phyloP scores from a whole-genome alignment of 2,797 vertebrate species.

The Cossypha dichroa region DNA sequence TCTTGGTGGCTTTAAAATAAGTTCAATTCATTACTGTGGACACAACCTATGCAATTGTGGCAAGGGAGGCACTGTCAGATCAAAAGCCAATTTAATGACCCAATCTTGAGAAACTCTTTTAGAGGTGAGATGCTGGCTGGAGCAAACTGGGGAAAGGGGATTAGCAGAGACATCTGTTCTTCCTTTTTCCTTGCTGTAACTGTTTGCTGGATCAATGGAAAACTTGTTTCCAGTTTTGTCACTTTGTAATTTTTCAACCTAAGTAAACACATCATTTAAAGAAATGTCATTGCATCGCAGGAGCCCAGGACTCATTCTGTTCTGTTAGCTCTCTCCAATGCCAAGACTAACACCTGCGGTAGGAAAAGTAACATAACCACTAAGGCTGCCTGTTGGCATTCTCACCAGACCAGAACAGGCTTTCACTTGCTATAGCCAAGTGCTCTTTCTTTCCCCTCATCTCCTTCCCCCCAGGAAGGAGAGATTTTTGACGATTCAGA shows the following conservation, averaged over 20 bases:
- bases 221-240: slow-evolving; percentile 24
- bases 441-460: background rate
- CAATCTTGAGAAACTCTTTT: background rate
- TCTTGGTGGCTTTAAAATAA: background rate
- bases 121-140: background rate
- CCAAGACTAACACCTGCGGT: slow-evolving; percentile 33
- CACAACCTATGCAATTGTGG: background rate
- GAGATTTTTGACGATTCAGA: background rate
- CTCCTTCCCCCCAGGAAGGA: background rate
- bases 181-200: background rate
- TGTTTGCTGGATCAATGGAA: background rate
- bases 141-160: background rate
- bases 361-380: slow-evolving; percentile 25
- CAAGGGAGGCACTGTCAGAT: background rate
- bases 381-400: background rate
- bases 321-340: background rate
- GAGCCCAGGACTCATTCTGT: slow-evolving; percentile 31
- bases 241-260: slow-evolving; percentile 27
- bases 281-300: background rate
- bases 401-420: background rate
- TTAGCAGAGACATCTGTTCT: background rate
- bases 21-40: background rate
- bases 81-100: background rate
- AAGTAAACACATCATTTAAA: slow-evolving; percentile 36
- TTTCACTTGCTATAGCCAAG: background rate